Evolutionary conservation across 2,113 vertebrate species (phyloP).

Genomic region (Phaethon lepturus): DNA sequence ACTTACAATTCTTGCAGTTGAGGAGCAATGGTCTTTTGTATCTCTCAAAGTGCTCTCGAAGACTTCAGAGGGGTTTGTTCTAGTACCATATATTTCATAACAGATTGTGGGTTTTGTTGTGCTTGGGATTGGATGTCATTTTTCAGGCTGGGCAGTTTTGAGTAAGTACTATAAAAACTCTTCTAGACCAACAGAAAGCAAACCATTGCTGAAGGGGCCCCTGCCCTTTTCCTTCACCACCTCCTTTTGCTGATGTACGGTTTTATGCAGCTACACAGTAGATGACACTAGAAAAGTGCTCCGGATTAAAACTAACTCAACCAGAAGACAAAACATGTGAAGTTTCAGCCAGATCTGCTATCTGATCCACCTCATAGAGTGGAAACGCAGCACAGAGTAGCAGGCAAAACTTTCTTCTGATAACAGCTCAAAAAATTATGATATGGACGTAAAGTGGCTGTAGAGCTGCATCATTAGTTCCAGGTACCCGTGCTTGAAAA

Average conservation of each 20-base stretch:
- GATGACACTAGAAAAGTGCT: not conserved
- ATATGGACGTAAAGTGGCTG: not conserved
- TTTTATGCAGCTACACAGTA: not conserved
- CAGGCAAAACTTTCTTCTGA: not conserved
- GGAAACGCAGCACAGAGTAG: not conserved
- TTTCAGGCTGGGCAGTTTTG: not conserved
- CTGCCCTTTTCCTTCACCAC: not conserved
- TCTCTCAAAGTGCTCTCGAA: not conserved
- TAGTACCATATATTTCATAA: not conserved
- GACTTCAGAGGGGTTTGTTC: not conserved
- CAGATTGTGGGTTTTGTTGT: not conserved
- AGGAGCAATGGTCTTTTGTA: not conserved
- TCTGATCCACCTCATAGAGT: not conserved
- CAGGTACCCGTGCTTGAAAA: not conserved
- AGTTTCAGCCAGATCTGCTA: not conserved
- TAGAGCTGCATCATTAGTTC: not conserved
- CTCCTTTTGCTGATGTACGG: fast-evolving
- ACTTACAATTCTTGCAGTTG: not conserved
- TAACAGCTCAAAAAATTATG: not conserved
- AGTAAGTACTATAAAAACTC: not conserved
- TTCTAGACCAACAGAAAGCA: not conserved
- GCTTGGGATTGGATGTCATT: not conserved
- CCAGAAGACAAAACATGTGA: not conserved
- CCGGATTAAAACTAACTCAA: not conserved
- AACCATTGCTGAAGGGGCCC: not conserved